Conservation (phyloP, 2,888 invertebrate species). For the Epicampocera succincta region DNA sequence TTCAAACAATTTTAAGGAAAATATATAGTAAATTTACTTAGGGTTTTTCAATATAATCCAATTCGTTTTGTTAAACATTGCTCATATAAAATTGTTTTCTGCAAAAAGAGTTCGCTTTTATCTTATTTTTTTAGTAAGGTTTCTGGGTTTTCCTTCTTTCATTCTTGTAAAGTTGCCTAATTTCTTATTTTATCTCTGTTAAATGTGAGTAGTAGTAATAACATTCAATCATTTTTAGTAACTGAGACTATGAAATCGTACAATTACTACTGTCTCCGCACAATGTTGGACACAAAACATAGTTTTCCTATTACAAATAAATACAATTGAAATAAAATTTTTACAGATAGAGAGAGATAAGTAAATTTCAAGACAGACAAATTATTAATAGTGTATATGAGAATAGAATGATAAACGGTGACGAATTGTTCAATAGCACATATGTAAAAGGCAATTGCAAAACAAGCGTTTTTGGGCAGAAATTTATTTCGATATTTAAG, state of each 20-base stretch:
- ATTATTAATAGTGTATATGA: background rate
- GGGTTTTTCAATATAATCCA: conserved; percentile 58
- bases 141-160: conserved; percentile 33
- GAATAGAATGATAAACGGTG: background rate
- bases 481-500: too few species aligned
- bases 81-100: conserved; percentile 25
- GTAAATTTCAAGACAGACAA: conserved; percentile 15
- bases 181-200: conserved; percentile 28
- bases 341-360: conserved; percentile 43
- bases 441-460: conserved; percentile 19
- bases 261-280: conserved; percentile 77
- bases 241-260: conserved; percentile 74
- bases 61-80: conserved; percentile 49
- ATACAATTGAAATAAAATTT: conserved; percentile 66
- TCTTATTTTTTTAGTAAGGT: conserved; percentile 25
- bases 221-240: conserved; percentile 54
- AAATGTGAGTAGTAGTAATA: conserved; percentile 51
- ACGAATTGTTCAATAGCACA: conserved; percentile 1
- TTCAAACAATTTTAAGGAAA: conserved; percentile 43
- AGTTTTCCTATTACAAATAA: conserved; percentile 76
- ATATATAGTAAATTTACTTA: conserved; percentile 52
- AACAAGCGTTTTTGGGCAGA: background rate
- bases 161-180: conserved; percentile 62
- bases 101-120: conserved; percentile 24
- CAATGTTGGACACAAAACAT: conserved; percentile 78